Evolutionary conservation across 2,797 vertebrate species (phyloP).

Genomic region (Notolabrus celidotus): DNA sequence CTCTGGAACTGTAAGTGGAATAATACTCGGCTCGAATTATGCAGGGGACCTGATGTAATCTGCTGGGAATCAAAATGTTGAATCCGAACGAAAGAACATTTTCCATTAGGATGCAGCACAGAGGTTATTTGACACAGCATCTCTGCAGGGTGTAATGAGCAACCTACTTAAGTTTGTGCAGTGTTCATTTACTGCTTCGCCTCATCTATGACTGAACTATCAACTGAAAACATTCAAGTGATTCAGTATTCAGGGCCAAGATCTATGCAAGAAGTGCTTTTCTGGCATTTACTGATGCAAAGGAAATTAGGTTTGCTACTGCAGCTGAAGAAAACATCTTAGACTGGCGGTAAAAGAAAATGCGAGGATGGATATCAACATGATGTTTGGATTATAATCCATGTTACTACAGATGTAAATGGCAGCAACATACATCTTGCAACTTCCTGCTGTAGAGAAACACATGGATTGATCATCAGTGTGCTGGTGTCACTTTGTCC

Average conservation of each 20-base stretch:
- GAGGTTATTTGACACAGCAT: conserved; percentile 16
- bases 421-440: background rate
- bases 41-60: conserved; percentile 13
- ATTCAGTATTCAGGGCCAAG: conserved; percentile 13
- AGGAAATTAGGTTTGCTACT: background rate
- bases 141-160: conserved; percentile 27
- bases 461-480: conserved; percentile 2
- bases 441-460: background rate
- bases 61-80: conserved; percentile 30
- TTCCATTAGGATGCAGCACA: conserved; percentile 26
- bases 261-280: conserved; percentile 5
- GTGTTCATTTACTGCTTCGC: conserved; percentile 30
- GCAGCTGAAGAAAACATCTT: background rate
- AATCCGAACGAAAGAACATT: conserved; percentile 16
- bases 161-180: conserved; percentile 31
- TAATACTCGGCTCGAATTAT: conserved; percentile 28
- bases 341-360: conserved; percentile 1
- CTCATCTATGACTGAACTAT: conserved; percentile 19
- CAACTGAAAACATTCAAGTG: conserved; percentile 24
- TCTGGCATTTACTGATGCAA: conserved; percentile 7
- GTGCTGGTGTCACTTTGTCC: background rate
- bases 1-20: conserved; percentile 25
- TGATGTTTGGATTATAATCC: background rate
- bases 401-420: background rate
- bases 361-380: background rate